phyloP scores from a whole-genome alignment of 2,797 vertebrate species.

The Harpagifer antarcticus region DNA sequence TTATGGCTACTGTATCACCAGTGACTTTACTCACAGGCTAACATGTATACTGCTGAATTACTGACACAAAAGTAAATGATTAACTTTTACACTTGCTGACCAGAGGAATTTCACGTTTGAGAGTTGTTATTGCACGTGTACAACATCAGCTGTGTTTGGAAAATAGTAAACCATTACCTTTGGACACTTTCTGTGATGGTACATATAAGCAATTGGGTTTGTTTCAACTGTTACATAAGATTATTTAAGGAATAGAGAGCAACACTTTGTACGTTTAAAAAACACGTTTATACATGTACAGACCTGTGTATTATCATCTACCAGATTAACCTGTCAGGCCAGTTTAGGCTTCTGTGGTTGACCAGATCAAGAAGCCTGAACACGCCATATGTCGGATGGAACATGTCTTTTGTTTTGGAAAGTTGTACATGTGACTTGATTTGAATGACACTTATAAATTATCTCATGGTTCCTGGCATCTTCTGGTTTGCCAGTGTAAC shows the following conservation, averaged over 20 bases:
- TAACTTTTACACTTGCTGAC: not conserved
- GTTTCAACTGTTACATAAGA: not conserved
- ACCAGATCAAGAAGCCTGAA: not conserved
- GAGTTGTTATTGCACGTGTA: not conserved
- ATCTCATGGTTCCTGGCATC: not conserved
- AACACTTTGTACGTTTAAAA: not conserved
- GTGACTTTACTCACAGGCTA: not conserved
- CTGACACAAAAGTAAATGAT: conserved; percentile 8
- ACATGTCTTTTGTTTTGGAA: no score
- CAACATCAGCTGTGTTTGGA: not conserved
- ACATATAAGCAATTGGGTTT: not conserved
- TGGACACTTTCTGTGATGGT: not conserved
- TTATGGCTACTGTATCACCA: not conserved
- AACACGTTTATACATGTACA: not conserved
- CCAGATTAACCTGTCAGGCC: conserved; percentile 16
- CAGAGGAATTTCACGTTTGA: not conserved
- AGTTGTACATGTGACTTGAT: not conserved
- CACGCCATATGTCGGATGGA: not conserved
- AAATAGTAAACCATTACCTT: not conserved
- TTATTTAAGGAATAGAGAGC: not conserved
- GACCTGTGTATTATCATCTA: conserved; percentile 6
- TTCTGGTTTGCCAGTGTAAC: not conserved
- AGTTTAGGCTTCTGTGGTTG: conserved; percentile 26
- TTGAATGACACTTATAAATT: not conserved
- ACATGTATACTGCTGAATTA: not conserved